Percentiles rank a stretch among this genome's conserved stretches.
Evolutionary conservation across 2,797 vertebrate species (phyloP).

Genomic region (Melanotaenia pygmaea): DNA sequence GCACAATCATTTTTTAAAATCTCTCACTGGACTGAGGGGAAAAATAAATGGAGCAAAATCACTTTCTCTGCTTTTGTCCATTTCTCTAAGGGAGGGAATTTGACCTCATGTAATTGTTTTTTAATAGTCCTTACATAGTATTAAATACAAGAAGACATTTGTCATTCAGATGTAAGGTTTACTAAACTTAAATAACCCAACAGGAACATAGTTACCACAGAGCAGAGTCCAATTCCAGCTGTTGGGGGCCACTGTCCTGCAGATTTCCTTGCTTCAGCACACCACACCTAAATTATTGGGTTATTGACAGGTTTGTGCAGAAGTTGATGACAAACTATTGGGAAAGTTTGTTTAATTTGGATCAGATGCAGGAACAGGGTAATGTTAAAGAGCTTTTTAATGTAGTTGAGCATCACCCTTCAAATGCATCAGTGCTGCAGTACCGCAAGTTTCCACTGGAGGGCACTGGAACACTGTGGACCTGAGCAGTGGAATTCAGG

Average conservation of each 20-base stretch:
- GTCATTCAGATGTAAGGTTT: neutral
- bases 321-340: too few relatives aligned
- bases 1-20: neutral
- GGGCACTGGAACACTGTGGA: conserved; percentile 74
- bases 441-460: conserved; percentile 68
- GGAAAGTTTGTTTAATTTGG: neutral
- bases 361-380: neutral
- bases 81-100: neutral
- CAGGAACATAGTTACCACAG: neutral
- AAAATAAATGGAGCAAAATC: neutral
- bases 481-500: neutral
- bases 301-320: neutral
- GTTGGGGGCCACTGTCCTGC: neutral
- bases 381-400: neutral
- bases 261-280: neutral
- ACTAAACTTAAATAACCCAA: neutral
- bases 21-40: neutral
- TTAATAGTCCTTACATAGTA: too few relatives aligned
- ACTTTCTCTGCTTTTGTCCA: neutral
- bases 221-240: too few relatives aligned
- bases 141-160: neutral
- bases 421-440: conserved; percentile 6
- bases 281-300: neutral
- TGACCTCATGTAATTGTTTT: neutral
- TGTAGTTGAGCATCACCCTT: neutral